Conservation (phyloP, 1,140 invertebrate species). For the Luehdorfia chinensis region DNA sequence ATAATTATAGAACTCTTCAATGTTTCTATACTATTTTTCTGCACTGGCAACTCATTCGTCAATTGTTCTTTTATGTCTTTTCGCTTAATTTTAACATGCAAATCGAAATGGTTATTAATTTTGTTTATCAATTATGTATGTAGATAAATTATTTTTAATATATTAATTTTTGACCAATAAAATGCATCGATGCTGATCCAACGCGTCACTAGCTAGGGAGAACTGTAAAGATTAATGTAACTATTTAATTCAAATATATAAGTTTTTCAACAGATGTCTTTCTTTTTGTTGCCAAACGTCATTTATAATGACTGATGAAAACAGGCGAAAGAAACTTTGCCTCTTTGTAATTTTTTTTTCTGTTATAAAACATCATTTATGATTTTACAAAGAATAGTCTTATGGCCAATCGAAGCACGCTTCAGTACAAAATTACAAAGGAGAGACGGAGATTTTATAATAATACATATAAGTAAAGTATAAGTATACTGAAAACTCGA, state of each 20-base stretch:
- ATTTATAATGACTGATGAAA: too few species aligned
- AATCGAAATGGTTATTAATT: constrained; percentile 57
- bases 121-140: constrained; percentile 55
- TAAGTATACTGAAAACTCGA: too few species aligned
- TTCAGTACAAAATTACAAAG: too few species aligned
- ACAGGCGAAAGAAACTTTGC: too few species aligned
- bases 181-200: constrained; percentile 65
- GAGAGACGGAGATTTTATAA: too few species aligned
- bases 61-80: constrained; percentile 23
- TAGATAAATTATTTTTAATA: constrained; percentile 75
- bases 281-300: too few species aligned
- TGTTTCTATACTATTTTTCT: not conserved
- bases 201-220: constrained; percentile 68
- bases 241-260: constrained; percentile 76
- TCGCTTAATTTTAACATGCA: constrained; percentile 41
- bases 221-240: constrained; percentile 75
- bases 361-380: too few species aligned
- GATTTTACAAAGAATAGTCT: too few species aligned
- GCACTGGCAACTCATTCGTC: constrained; percentile 33
- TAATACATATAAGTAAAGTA: too few species aligned
- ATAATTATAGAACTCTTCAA: not conserved
- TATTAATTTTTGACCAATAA: constrained; percentile 71
- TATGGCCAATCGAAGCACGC: too few species aligned
- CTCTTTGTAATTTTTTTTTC: too few species aligned
- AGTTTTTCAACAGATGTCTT: constrained; percentile 60